Evolutionary conservation across 2,797 vertebrate species (phyloP).

Genomic region (Fundulus diaphanus): DNA sequence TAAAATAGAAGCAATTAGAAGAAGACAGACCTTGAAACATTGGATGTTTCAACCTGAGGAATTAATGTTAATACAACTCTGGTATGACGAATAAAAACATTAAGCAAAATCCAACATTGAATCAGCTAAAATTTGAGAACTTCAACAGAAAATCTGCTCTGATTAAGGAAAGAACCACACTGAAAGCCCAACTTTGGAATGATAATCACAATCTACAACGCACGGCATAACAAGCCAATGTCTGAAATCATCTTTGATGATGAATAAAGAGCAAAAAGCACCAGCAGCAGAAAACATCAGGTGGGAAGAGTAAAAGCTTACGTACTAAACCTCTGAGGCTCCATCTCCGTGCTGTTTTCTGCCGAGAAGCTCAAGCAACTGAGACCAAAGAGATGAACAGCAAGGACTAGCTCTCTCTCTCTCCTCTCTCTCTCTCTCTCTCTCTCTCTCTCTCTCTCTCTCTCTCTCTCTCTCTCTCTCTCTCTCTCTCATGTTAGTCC

Average conservation of each 20-base stretch:
- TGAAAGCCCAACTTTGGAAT: constrained; percentile 41
- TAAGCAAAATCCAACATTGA: constrained; percentile 2
- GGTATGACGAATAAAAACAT: constrained; percentile 5
- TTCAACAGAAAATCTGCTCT: background rate
- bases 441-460: constrained; percentile 4
- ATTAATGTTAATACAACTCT: background rate
- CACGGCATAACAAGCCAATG: background rate
- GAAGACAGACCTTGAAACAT: background rate
- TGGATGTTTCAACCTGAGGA: constrained; percentile 1
- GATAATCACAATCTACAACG: background rate
- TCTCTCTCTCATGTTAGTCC: background rate
- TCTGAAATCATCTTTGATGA: background rate
- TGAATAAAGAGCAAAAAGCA: background rate
- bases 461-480: constrained; percentile 13
- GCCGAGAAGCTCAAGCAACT: constrained; percentile 63
- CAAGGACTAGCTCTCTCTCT: constrained; percentile 23
- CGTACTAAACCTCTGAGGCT: constrained; percentile 74
- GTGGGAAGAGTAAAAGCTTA: constrained; percentile 33
- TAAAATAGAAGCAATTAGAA: background rate
- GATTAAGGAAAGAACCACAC: background rate
- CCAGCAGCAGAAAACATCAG: background rate
- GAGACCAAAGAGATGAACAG: constrained; percentile 55
- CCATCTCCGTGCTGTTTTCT: constrained; percentile 59
- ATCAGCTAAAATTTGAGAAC: constrained; percentile 4
- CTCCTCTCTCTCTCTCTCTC: constrained; percentile 28